Evolutionary conservation across 2,113 vertebrate genomes (phyloP).

Genomic region (Pleuronectes platessa): DNA sequence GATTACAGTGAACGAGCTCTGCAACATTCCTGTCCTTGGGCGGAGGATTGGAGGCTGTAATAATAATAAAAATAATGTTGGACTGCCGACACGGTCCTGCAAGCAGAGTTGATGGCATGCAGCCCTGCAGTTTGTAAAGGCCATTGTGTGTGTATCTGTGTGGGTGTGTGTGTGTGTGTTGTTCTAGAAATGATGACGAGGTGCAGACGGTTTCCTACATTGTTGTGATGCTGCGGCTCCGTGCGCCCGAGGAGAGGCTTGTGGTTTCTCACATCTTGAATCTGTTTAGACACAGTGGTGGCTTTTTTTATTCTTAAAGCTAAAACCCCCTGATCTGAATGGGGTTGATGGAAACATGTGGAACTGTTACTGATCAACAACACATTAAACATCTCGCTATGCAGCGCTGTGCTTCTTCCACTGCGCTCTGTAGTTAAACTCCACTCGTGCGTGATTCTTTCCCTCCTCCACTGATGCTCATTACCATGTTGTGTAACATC

Average conservation of each 20-base stretch:
- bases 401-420: neutral
- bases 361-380: neutral
- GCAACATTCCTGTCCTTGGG: neutral
- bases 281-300: neutral
- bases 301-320: neutral
- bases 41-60: neutral
- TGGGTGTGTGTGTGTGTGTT: neutral
- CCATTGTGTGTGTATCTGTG: neutral
- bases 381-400: neutral
- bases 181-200: neutral
- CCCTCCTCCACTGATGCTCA: neutral
- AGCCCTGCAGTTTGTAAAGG: slow-evolving; percentile 1
- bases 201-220: neutral
- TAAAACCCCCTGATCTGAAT: too few species aligned
- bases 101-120: neutral
- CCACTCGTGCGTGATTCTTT: neutral
- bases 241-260: neutral
- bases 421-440: neutral
- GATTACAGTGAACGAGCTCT: too few species aligned
- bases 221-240: too few species aligned
- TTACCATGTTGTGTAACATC: slow-evolving; percentile 17
- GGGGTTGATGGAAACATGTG: neutral
- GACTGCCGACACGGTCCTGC: slow-evolving; percentile 3
- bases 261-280: slow-evolving; percentile 10
- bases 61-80: slow-evolving; percentile 1